Evolutionary conservation across 2,888 invertebrate species (phyloP), one percentile per base, ranked within the genome.

Genomic region (Alsophila aescularia): DNA sequence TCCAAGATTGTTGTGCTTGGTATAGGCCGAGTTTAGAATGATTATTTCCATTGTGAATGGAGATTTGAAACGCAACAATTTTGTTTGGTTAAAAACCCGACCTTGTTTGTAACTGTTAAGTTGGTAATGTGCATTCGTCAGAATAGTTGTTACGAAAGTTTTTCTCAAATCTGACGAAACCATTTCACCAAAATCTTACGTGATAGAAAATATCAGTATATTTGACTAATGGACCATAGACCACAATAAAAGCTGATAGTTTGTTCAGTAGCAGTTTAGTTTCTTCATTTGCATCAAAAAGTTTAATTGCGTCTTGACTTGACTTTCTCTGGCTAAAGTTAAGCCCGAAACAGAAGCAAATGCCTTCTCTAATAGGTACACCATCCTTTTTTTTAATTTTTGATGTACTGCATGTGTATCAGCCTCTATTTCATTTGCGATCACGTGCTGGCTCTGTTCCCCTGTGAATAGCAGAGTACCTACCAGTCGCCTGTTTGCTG

Each of bases 1-100:
- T 85, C 60, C 64, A 65, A 60, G 55, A 50, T 64, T 62, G 62
- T 70, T 70, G 61, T 70, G 58, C 45, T 61, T 52, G 31, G 29
- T 51, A 44, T 66, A 73, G 54, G 70, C 64, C 27, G 43, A 39
- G 68, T 67, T 43, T 56, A 71, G 43, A 66, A 58, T 47, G 42
- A 27, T 42, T 24, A 24, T 21, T 21, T 13, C n/a, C n/a, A n/a
- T n/a, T 18, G 18, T 4, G 36, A 18, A 29, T 2, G 29, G 10
- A 29, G 10, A 4, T 29, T n/a, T 24, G 7, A 24, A 24, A 24
- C 1, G 24, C 24, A 24, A 24, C 24, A 24, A 24, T 24, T 24
- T 5, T 24, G 24, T 24, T 24, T 24, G 8, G 7, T 24, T 7
- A 5, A 24, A 24, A 24, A 2, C 24, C 24, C 8, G 24, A 24